Evolutionary conservation across 1,140 invertebrate genomes (phyloP).

Genomic region (Acyrthosiphon pisum): DNA sequence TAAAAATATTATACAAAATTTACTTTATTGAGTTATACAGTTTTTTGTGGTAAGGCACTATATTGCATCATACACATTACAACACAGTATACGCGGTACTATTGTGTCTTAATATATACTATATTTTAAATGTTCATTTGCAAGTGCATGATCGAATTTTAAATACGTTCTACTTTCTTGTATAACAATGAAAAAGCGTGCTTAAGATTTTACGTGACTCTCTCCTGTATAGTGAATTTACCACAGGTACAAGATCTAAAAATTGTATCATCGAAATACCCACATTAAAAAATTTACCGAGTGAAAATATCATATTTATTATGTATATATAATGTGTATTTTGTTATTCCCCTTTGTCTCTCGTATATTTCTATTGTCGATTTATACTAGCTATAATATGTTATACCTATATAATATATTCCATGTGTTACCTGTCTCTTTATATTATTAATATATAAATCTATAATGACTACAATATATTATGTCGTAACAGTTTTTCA

Average conservation of each 20-base stretch:
- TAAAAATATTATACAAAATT: background rate
- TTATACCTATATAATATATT: background rate
- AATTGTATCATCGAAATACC: background rate
- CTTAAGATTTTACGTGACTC: slow-evolving; percentile 17
- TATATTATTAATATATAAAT: background rate
- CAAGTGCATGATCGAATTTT: slow-evolving; percentile 23
- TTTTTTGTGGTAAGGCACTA: background rate
- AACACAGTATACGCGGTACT: background rate
- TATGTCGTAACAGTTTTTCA: background rate
- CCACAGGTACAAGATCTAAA: background rate
- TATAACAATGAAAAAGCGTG: slow-evolving; percentile 38
- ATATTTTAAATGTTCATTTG: slow-evolving; percentile 31
- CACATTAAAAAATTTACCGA: background rate
- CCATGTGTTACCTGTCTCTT: background rate
- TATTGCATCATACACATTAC: background rate
- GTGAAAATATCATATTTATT: background rate
- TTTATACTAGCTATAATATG: background rate
- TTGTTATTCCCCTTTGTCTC: background rate
- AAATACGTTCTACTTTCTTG: slow-evolving; percentile 26
- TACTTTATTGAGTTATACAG: background rate
- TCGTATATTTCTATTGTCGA: background rate
- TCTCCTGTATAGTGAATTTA: background rate
- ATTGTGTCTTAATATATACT: background rate
- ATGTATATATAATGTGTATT: too few species aligned
- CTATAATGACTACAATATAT: too few species aligned